Conservation (phyloP, 2,888 invertebrate species). For the Choristoneura rosaceana region DNA sequence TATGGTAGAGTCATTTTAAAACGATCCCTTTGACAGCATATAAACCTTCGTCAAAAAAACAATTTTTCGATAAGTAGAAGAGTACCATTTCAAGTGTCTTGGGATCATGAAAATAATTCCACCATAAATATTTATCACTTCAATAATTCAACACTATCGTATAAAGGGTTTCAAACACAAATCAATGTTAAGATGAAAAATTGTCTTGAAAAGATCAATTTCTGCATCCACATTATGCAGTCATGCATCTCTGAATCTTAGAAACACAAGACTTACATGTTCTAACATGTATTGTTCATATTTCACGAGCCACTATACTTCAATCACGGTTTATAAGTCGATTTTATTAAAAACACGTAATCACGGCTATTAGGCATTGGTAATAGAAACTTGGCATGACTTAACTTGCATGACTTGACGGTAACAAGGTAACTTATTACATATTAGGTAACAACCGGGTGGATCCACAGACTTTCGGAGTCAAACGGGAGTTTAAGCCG, state of each 20-base stretch:
- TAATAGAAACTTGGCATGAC: not conserved
- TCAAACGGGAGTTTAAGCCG: not conserved
- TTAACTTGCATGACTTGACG: not conserved
- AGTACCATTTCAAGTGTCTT: too few species aligned
- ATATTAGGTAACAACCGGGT: slow-evolving; percentile 6
- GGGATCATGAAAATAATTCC: too few species aligned
- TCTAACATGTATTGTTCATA: not conserved
- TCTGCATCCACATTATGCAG: not conserved
- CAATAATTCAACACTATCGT: not conserved
- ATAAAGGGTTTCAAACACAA: not conserved
- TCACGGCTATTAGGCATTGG: not conserved
- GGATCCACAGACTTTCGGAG: not conserved
- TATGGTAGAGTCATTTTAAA: too few species aligned
- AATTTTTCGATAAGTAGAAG: too few species aligned
- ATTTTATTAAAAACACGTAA: not conserved
- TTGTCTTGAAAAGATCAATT: not conserved
- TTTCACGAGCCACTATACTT: not conserved
- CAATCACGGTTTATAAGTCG: too few species aligned
- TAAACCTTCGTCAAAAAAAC: too few species aligned
- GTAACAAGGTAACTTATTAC: not conserved
- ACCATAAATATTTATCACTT: not conserved
- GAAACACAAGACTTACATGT: not conserved
- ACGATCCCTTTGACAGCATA: too few species aligned
- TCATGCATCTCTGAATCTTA: not conserved
- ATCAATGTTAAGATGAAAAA: not conserved